Percentiles rank a stretch among this genome's conserved stretches.
These are phyloP conservation scores for Catamblyrhynchus diadema DNA, from an alignment of 2,797 vertebrate species.

Conservation along the genomic window DNA sequence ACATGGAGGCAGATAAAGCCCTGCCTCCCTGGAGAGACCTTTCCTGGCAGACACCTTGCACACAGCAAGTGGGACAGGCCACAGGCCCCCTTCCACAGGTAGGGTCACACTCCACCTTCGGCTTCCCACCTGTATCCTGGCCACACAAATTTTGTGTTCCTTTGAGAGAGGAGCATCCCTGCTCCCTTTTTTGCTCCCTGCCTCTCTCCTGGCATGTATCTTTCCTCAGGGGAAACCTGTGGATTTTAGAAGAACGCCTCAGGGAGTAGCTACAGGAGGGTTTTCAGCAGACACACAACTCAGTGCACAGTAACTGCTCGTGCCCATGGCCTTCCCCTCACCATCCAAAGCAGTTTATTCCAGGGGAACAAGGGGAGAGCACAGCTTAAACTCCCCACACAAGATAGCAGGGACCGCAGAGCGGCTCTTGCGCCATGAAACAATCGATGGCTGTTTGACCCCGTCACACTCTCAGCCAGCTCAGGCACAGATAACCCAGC, in stretches of 20 bases:
- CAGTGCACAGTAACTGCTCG: neutral
- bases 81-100: neutral
- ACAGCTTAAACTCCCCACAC: neutral
- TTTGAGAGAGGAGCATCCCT: neutral
- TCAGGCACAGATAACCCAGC: neutral
- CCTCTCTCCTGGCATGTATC: accelerated
- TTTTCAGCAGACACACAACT: neutral
- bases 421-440: neutral
- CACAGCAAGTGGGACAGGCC: neutral
- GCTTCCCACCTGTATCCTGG: neutral
- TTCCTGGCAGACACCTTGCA: neutral
- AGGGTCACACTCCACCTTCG: neutral
- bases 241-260: neutral
- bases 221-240: neutral
- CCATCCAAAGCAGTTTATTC: neutral
- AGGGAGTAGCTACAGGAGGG: neutral
- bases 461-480: neutral
- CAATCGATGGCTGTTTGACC: neutral
- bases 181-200: neutral
- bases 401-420: accelerated
- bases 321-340: neutral
- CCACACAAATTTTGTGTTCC: neutral
- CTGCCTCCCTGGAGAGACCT: neutral
- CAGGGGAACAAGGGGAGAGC: neutral
- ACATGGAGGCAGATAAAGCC: neutral